phyloP scores from a whole-genome alignment of 2,113 vertebrate genomes.

The Rhinolophus ferrumequinum region DNA sequence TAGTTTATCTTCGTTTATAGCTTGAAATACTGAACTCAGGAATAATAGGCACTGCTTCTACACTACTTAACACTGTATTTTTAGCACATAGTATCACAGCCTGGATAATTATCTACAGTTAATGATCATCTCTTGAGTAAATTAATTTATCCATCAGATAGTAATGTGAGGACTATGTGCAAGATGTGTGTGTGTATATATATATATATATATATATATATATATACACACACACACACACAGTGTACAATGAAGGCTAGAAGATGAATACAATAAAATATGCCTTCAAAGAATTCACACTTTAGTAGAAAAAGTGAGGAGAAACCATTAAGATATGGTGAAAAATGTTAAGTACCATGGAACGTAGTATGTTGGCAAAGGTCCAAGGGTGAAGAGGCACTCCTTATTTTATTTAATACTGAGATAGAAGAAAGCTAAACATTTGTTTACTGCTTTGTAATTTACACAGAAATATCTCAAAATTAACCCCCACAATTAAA shows the following conservation, averaged over 20 bases:
- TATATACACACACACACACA: no score
- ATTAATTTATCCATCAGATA: not conserved
- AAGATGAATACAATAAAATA: not conserved
- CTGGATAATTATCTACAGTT: not conserved
- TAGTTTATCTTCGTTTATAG: not conserved
- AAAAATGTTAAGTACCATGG: not conserved
- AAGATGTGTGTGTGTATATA: not conserved
- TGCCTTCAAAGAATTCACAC: not conserved
- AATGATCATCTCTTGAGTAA: not conserved
- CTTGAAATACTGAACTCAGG: not conserved
- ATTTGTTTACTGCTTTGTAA: not conserved
- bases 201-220: no score
- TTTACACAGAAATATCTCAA: not conserved
- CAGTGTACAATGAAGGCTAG: not conserved
- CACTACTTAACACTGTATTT: not conserved
- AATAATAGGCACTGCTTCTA: not conserved
- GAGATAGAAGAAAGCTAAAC: not conserved
- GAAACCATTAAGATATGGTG: not conserved
- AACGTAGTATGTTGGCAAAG: not conserved
- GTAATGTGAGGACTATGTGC: not conserved
- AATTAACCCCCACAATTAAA: not conserved
- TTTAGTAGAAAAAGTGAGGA: not conserved
- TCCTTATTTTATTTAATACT: not conserved
- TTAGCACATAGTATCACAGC: not conserved
- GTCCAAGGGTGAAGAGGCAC: not conserved